Evolutionary conservation across 2,888 invertebrate species (phyloP).

Genomic region (Dynastes maya): DNA sequence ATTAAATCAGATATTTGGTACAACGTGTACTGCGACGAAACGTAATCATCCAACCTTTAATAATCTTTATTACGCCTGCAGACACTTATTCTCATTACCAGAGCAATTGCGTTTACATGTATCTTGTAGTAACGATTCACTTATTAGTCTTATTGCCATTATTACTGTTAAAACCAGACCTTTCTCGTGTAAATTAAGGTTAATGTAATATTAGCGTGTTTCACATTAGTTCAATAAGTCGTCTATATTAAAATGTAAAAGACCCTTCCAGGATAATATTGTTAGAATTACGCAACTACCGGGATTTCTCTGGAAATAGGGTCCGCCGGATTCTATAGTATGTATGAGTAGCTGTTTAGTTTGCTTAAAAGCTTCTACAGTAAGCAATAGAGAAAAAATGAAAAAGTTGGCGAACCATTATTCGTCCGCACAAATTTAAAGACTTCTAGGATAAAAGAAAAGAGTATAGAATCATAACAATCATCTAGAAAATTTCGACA

Average conservation of each 20-base stretch:
- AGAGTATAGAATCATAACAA: too few relatives aligned
- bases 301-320: too few relatives aligned
- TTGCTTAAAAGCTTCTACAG: too few relatives aligned
- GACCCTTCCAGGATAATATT: neutral
- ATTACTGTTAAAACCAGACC: slow-evolving; percentile 28
- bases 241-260: neutral
- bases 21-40: neutral
- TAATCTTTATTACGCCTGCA: slow-evolving; percentile 21
- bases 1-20: slow-evolving; percentile 9
- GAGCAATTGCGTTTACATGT: slow-evolving; percentile 33
- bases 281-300: too few relatives aligned
- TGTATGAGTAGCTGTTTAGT: too few relatives aligned
- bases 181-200: slow-evolving; percentile 25
- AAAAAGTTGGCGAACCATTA: too few relatives aligned
- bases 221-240: too few relatives aligned
- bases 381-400: too few relatives aligned
- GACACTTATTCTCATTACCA: slow-evolving; percentile 34
- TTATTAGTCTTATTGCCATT: slow-evolving; percentile 33
- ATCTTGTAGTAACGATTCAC: slow-evolving; percentile 20
- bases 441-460: too few relatives aligned
- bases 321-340: too few relatives aligned
- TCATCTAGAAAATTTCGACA: too few relatives aligned
- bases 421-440: too few relatives aligned
- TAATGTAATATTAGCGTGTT: neutral
- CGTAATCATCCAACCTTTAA: slow-evolving; percentile 27